A percentile compares a stretch with the other conserved stretches of the same genome.
Evolutionary conservation across 2,888 invertebrate species (phyloP).

Genomic region (Euzetes globulus): DNA sequence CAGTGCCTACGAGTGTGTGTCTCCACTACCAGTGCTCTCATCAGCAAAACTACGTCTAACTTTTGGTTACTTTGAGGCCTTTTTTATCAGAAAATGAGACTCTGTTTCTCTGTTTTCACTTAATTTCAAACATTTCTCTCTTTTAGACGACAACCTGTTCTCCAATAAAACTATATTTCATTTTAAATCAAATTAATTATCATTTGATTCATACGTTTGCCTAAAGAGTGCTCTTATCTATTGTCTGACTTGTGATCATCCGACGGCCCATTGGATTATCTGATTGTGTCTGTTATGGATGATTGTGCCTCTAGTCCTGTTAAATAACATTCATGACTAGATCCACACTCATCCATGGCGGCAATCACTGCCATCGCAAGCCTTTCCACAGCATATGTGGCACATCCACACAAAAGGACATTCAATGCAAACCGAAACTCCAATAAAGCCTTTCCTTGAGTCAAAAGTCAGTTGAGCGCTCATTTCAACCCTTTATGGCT

Average conservation of each 20-base stretch:
- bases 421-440: no score
- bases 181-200: background rate
- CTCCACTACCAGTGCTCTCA: no score
- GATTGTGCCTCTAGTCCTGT: constrained; percentile 31
- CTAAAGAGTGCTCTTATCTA: no score
- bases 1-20: background rate
- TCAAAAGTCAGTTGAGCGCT: no score
- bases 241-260: background rate
- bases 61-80: background rate
- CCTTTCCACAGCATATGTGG: no score
- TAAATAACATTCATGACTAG: constrained; percentile 33
- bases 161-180: background rate
- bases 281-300: constrained; percentile 15
- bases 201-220: background rate
- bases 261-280: background rate
- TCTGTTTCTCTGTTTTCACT: background rate
- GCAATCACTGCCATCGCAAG: background rate
- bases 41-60: no score
- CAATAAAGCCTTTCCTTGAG: no score
- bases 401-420: no score
- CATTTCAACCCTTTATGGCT: no score
- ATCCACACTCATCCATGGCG: constrained; percentile 37
- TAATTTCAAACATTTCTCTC: background rate
- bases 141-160: constrained; percentile 15
- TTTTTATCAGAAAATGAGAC: background rate